Evolutionary conservation across 2,113 vertebrate genomes (phyloP).

Genomic region (Aviceda subcristata): DNA sequence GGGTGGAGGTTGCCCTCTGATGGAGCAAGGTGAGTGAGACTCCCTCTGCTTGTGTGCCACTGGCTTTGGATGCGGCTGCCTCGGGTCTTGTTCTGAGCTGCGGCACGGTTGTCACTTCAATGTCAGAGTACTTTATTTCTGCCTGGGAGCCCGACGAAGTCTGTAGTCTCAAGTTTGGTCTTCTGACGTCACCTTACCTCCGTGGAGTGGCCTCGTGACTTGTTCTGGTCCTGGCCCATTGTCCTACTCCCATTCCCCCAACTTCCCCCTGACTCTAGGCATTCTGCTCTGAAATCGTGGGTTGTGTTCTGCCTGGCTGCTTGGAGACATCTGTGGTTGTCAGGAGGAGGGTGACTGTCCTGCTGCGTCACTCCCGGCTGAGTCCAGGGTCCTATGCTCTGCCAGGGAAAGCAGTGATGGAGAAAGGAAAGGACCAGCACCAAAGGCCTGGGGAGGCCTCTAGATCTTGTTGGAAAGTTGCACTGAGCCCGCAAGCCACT

Average conservation of each 20-base stretch:
- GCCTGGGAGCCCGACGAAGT: neutral
- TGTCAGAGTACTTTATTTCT: neutral
- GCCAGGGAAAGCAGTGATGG: neutral
- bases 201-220: neutral
- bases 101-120: neutral
- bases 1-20: neutral
- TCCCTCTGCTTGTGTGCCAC: rapidly evolving
- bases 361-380: neutral
- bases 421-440: neutral
- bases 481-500: rapidly evolving
- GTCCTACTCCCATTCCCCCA: neutral
- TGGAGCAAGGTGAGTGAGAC: neutral
- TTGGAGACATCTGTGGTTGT: neutral
- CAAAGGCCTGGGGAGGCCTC: neutral
- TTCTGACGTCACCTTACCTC: neutral
- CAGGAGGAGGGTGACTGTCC: neutral
- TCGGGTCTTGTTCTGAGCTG: neutral
- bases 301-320: neutral
- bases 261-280: neutral
- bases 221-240: neutral
- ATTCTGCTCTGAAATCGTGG: neutral
- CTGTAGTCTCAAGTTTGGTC: neutral
- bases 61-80: neutral
- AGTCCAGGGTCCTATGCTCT: neutral
- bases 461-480: neutral